phyloP scores from a whole-genome alignment of 2,113 vertebrate species.

The Cromileptes altivelis region DNA sequence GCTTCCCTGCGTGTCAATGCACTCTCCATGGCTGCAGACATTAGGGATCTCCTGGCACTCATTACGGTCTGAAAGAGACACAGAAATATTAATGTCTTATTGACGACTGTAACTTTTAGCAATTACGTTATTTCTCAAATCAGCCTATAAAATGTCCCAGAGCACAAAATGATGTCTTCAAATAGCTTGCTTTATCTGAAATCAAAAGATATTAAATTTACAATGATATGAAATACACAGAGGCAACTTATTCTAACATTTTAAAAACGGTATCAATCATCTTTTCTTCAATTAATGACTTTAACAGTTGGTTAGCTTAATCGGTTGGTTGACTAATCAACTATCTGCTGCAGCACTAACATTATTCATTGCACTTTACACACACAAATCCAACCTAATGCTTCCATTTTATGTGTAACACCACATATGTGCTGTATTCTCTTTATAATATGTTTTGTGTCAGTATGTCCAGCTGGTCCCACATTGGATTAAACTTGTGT shows the following conservation, averaged over 20 bases:
- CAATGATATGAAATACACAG: not conserved
- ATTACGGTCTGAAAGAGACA: conserved; percentile 86
- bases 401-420: not conserved
- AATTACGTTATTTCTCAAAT: not conserved
- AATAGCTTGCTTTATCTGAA: not conserved
- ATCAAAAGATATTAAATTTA: not conserved
- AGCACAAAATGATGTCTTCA: not conserved
- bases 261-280: not conserved
- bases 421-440: not conserved
- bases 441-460: not conserved
- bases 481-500: not conserved
- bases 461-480: not conserved
- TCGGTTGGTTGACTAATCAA: not conserved
- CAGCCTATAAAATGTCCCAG: not conserved
- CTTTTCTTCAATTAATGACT: not conserved
- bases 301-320: too few relatives aligned
- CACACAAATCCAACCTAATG: not conserved
- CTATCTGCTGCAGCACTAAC: not conserved
- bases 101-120: not conserved
- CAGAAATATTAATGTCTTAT: not conserved
- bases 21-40: conserved; percentile 93
- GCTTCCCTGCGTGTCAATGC: conserved; percentile 92
- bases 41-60: conserved; percentile 94
- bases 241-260: not conserved
- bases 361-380: not conserved